Base-by-base conservation (phyloP, 2,797 vertebrate genomes). In the Loriculus beryllinus region DNA sequence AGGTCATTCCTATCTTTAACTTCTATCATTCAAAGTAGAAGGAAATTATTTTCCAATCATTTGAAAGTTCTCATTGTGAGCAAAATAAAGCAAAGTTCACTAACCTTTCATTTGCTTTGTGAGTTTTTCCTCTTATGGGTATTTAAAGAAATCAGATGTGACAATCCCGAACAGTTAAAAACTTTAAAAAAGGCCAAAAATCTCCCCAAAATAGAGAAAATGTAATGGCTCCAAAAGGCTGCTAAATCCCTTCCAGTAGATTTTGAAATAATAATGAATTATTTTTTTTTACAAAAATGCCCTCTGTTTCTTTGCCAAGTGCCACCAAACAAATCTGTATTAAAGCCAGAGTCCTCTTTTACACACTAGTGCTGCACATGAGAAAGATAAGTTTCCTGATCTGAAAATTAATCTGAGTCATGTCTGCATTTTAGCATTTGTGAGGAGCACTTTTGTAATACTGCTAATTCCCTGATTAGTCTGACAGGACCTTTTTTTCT, bases 1-100 rank as follows among this genome's bases (percentile, higher is more conserved):
- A 97, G 96, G 95, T 97, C 96, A 93, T 45, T 65, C 82, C 96
- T 97, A 97, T 97, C 96, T 97, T 97, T 97, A 97, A 96, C 89
- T 92, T 43, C 82, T 75, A 11, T 76, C 76, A 14, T 93, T 95
- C 79, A 49, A 90, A 97, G 93, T 88, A 71, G 96, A 86, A 93
- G 86, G 85, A 75, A 95, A 94, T 60, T 20, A 93, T 96, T 88
- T 85, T 91, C 90, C 70, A 59, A 77, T 33, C 19, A 0, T 90
- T 67, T 94, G 90, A 96, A 96, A 95, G 89, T 95, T 94, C 71
- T 1, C 74, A 86, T 95, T 95, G 93, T 96, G 92, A 93, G 88
- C 21, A 81, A 92, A 95, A 88, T 76, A 83, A 96, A 95, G 84
- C 82, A 90, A 95, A 95, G 93, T 94, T 96, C 89, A 28, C 82